phyloP scores from a whole-genome alignment of 92 coral and sea anemone genomes.

The Bergia sp. region DNA sequence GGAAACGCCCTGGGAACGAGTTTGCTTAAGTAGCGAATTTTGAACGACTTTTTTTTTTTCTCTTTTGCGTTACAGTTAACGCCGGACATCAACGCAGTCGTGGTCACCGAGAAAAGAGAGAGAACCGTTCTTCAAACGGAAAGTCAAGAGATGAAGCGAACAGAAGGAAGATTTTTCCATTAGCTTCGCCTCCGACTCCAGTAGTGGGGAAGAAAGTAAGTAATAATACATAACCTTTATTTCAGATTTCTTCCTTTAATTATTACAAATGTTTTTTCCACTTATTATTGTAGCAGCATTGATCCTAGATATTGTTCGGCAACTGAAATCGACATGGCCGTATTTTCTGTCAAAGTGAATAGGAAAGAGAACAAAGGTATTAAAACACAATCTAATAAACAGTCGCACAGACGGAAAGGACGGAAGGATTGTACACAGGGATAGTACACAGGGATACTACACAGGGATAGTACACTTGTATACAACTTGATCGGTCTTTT shows the following conservation, averaged over 20 bases:
- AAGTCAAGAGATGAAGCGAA: slow-evolving; percentile 3
- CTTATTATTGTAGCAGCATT: no score
- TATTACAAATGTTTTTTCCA: background rate
- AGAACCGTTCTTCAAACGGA: background rate
- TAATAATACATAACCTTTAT: background rate
- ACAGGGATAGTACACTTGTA: no score
- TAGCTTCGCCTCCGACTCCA: background rate
- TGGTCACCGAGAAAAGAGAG: background rate
- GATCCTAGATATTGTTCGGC: no score
- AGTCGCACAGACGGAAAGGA: no score
- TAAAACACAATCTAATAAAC: no score
- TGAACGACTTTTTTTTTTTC: background rate
- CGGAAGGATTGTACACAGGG: no score
- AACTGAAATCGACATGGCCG: no score
- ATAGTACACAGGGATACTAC: no score
- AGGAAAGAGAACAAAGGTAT: no score
- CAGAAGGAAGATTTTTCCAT: background rate
- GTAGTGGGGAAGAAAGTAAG: slow-evolving; percentile 15
- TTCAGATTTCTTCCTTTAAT: background rate
- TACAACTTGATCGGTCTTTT: no score
- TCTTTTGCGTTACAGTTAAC: background rate
- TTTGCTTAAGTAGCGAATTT: background rate
- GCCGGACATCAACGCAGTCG: background rate
- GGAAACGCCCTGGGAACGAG: background rate
- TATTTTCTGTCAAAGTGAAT: no score